Evolutionary conservation across 2,797 vertebrate species (phyloP), one percentile per base, ranked within the genome.

Genomic region (Syndactyla subalaris): DNA sequence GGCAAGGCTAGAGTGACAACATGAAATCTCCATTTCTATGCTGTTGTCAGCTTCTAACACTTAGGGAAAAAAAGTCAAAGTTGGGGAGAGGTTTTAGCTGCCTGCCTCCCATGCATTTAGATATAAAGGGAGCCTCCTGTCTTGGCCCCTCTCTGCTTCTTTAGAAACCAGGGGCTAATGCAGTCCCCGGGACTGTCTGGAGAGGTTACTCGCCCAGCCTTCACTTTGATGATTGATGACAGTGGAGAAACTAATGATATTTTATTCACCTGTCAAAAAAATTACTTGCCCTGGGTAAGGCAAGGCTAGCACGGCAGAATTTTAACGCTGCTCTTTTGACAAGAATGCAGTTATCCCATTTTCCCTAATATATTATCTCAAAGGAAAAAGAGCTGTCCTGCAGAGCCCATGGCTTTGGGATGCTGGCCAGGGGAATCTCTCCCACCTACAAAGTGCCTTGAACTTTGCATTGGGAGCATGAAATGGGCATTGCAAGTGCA

Each of bases 181-280:
- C 92, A 32, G 48, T 52, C 92, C 78, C 75, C 72, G 83, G 95
- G 91, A 96, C 93, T 97, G 97, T 97, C 97, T 96, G 67, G 58
- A 96, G 90, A 93, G 94, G 92, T 97, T 95, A 96, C 82, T 93
- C 81, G 89, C 97, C 91, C 95, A 86, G 87, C 63, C 94, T 94
- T 96, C 93, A 95, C 92, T 92, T 81, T 93, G 94, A 46, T 80
- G 87, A 88, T 82, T 77, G 95, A 96, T 93, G 95, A 92, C 93
- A 93, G 95, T 59, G 91, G 81, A 95, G 90, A 92, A 96, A 91
- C 95, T 85, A 97, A 96, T 93, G 91, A 97, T 94, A 97, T 93
- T 95, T 96, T 96, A 96, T 96, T 92, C 96, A 96, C 93, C 78
- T 96, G 96, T 95, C 97, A 97, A 96, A 96, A 92, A 86, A 96